Base-by-base conservation (phyloP, 64 coral and sea anemone species). In the Exaiptasia diaphana region DNA sequence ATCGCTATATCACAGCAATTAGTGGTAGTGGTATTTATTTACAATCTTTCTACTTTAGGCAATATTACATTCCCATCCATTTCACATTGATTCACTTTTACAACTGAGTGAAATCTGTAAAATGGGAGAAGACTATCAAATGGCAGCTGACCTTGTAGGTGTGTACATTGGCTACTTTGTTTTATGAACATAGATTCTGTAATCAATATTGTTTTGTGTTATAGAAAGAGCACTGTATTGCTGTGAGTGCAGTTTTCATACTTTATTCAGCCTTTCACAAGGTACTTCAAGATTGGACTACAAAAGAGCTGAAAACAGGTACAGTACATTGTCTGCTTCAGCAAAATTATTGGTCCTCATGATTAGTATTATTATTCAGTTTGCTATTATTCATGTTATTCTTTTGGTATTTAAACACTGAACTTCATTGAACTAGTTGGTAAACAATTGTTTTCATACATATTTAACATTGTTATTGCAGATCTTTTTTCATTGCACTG, bases 81-180 rank as follows among this genome's bases (percentile, higher is more conserved):
- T 91, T 41, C 94, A 97, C 45, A 80, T 97, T 13, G 94, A 97
- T 43, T 87, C 89, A 14, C 59, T 97, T 3, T 80, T 97, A 33
- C 94, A 97, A 49, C 73, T 97, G 53, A 97, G 94, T 76, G 94
- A 97, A 73, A 88, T 97, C 33, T 97, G 94, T 63, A 97, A 97
- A 42, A 92, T 97, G 89, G 89, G 89, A 3, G 94, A 97, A 38
- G 94, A 97, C 73, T 87, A 75, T 39, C 94, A 97, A 80, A 97
- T 97, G 94, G 94, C 94, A 74, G 89, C 94, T 38, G 94, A 97
- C 15, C 81, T 97, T n/a, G 85, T 97, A 33, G 94, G 94, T 97
- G 46, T 35, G 89, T 38, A 21, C 49, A 4, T 36, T 2, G 14
- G 4, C 4, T 62, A 42, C 20, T 8, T 35, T 12, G 57, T 12